Percentiles rank a stretch among this genome's conserved stretches.
Evolutionary conservation across 2,888 invertebrate species (phyloP).

Genomic region (Crocallis elinguaria): DNA sequence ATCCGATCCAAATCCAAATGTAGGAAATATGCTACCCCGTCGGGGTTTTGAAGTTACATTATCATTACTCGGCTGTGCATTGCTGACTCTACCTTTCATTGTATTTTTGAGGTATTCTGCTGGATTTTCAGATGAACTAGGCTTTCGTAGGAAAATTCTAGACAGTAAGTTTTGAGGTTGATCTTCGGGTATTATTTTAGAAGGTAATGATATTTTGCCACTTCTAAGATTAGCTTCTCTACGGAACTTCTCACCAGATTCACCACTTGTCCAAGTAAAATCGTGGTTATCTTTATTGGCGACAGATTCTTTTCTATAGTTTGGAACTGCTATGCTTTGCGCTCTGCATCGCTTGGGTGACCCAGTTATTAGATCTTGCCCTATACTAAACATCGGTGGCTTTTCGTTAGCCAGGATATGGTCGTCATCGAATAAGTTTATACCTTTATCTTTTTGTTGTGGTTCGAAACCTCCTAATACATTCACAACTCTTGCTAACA

Average conservation of each 20-base stretch:
- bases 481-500: slow-evolving; percentile 91
- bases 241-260: slow-evolving; percentile 85
- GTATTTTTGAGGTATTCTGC: slow-evolving; percentile 68
- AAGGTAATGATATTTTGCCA: slow-evolving; percentile 74
- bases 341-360: slow-evolving; percentile 84
- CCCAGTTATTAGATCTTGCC: slow-evolving; percentile 67
- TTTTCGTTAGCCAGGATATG: slow-evolving; percentile 90
- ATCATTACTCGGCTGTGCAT: slow-evolving; percentile 57
- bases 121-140: slow-evolving; percentile 65
- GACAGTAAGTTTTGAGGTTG: slow-evolving; percentile 64
- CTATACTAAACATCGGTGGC: slow-evolving; percentile 83
- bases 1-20: slow-evolving; percentile 57
- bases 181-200: slow-evolving; percentile 45
- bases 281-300: slow-evolving; percentile 74
- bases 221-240: slow-evolving; percentile 76
- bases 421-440: slow-evolving; percentile 89
- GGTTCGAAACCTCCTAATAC: slow-evolving; percentile 87
- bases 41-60: slow-evolving; percentile 56
- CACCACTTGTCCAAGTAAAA: slow-evolving; percentile 89
- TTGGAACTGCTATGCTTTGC: slow-evolving; percentile 84
- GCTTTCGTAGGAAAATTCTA: slow-evolving; percentile 63
- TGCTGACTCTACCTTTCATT: slow-evolving; percentile 63
- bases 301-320: slow-evolving; percentile 72
- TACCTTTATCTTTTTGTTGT: slow-evolving; percentile 79
- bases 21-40: slow-evolving; percentile 71